A percentile compares a stretch with the other conserved stretches of the same genome.
Conservation (phyloP, 2,888 invertebrate species). For the Xestia rhomboidea region DNA sequence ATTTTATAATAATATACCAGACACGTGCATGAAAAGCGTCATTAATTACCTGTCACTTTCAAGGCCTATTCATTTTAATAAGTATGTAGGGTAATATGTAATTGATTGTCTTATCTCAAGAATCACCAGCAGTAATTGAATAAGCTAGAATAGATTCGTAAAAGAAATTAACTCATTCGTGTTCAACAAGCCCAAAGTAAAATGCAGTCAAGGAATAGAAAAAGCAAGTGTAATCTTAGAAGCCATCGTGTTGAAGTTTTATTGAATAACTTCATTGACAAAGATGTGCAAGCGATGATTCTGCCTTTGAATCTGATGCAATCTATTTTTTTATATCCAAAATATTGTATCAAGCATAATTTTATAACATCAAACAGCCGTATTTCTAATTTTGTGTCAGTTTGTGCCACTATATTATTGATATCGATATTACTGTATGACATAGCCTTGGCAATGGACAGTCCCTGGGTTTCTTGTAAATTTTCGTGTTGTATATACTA, state of each 20-base stretch:
- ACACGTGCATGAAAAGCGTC: too few relatives aligned
- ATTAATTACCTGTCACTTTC: too few relatives aligned
- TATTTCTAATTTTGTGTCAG: neutral
- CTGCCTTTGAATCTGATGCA: constrained; percentile 20
- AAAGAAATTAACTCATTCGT: neutral
- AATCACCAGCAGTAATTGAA: neutral
- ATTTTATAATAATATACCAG: too few relatives aligned
- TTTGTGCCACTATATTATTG: constrained; percentile 4
- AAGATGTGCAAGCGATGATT: constrained; percentile 26
- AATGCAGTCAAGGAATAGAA: neutral
- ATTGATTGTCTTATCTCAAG: neutral
- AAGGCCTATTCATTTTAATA: too few relatives aligned
- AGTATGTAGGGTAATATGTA: neutral
- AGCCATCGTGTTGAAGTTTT: neutral
- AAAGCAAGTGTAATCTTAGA: neutral
- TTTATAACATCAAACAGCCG: constrained; percentile 12
- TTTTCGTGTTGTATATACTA: neutral
- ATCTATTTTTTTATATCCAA: constrained; percentile 11
- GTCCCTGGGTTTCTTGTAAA: neutral
- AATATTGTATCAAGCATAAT: constrained; percentile 30
- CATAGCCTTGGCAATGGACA: neutral
- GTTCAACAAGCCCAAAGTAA: neutral
- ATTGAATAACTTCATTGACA: constrained; percentile 13
- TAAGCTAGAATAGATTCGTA: neutral
- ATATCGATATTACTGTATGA: neutral